Base-by-base conservation (phyloP, 2,888 invertebrate genomes). In the Andrena marginata region DNA sequence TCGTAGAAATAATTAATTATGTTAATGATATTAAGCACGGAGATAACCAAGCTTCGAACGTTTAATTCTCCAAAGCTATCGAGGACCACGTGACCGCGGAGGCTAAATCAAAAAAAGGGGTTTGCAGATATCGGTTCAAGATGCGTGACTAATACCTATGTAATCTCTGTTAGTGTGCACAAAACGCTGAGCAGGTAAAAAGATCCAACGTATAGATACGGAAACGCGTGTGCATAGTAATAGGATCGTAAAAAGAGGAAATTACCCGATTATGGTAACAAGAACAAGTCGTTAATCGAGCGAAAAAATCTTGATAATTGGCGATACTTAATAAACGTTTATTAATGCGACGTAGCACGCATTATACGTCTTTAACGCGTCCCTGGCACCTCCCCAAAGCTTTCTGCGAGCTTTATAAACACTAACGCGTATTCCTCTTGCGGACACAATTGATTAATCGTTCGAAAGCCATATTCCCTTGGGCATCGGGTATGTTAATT, bases 231-330 rank as follows among this genome's bases (percentile, higher is more conserved):
- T 60, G 20, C 23, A 33, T 62, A 63, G n/a, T 60, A 23, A n/a
- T 20, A 8, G 10, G 20, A 35, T 48, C 20, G 35, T 26, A 51
- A 56, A 60, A 59, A 62, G 42, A 60, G 20, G 10, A 75, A 60
- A 35, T 48, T 35, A 35, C 20, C 10, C 2, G 23, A 42, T 49
- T 26, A 56, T n/a, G n/a, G 26, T 10, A 70, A 62, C 23, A n/a
- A 33, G 13, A 33, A 59, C 4, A 31, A n/a, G 26, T 4, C n/a
- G 7, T 26, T 56, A 42, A 70, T 70, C 13, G 31, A 29, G 20
- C n/a, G 23, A 70, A 35, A 73, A 67, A 68, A 56, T 42, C 54
- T 54, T 13, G 13, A 35, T 29, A 68, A 73, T 56, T 42, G 35
- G 2, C 13, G 13, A 26, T 35, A n/a, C 29, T 51, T 54, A 26